Evolutionary conservation across 2,797 vertebrate genomes (phyloP), one percentile per base, ranked within the genome.

Genomic region (Enteromius argenteus): DNA sequence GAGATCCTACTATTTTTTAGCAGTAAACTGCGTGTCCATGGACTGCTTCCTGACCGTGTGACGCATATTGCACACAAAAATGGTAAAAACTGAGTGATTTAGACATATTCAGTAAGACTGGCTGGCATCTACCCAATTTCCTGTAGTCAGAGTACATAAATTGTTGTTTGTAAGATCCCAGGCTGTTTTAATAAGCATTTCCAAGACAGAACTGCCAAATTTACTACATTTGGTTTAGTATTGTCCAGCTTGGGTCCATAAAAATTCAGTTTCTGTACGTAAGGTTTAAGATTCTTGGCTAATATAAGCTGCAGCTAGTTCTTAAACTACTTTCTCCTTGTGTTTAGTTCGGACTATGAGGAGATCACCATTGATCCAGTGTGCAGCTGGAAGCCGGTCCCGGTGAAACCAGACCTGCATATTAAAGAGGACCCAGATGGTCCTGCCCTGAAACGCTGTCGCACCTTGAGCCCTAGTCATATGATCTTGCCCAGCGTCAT

Each of bases 341-440:
- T 19, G 32, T 76, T 39, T 82, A 99, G 98, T 86, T 97, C 97
- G 0, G 98, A 99, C 87, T 96, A 97, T 0, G 98, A 99, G 90
- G 98, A 99, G 94, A 98, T 99, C 92, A 99, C 98, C 91, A 99
- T 99, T 0, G 98, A 98, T 93, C 98, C 98, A 0, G 95, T 95
- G 4, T 99, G 98, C 84, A 97, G 97, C 86, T 99, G 98, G 98
- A 97, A 97, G 86, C 97, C 97, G 0, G 98, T 99, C 19, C 97
- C 98, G 0, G 90, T 99, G 76, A 99, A 98, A 89, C 97, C 98
- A 0, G 98, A 99, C 17, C 62, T 97, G 27, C 97, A 97, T 23
- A 82, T 97, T 85, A 99, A 99, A 90, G 98, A 99, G 87, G 98
- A 99, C 84, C 92, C 96, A 0, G 98, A 99, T 0, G 98, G 97